Conservation (phyloP, 2,113 vertebrate species). For the Mus pahari region DNA sequence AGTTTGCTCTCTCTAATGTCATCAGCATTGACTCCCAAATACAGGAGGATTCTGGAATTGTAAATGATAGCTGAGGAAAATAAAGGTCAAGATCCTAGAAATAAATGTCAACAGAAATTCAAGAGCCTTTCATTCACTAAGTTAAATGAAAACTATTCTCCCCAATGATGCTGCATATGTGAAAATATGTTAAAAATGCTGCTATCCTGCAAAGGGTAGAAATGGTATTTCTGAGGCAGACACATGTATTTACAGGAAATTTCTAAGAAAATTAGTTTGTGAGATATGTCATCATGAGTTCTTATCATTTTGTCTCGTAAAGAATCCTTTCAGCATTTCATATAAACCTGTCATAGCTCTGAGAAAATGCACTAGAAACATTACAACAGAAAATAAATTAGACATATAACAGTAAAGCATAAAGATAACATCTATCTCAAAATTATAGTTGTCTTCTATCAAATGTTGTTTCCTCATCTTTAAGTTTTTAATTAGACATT, state of each 20-base stretch:
- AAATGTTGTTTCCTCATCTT: background rate
- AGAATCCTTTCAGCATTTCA: background rate
- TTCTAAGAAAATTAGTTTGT: conserved; percentile 13
- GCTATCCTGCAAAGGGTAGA: background rate
- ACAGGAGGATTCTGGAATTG: conserved; percentile 36
- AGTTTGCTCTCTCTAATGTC: conserved; percentile 56
- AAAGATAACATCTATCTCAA: background rate
- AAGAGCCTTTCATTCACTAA: conserved; percentile 38
- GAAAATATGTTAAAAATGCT: conserved; percentile 6
- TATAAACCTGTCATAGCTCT: conserved; percentile 22
- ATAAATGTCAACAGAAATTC: conserved; percentile 48
- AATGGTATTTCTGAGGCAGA: background rate
- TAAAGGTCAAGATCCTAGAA: conserved; percentile 50
- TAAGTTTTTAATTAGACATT: background rate
- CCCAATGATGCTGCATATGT: background rate
- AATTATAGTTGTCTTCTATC: background rate
- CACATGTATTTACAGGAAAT: background rate
- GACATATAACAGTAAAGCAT: background rate
- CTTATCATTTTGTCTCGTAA: background rate
- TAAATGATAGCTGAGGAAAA: conserved; percentile 43
- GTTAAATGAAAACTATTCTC: background rate
- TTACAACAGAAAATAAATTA: background rate
- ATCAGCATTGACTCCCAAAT: conserved; percentile 38
- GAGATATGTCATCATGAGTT: background rate
- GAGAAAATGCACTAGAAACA: conserved; percentile 20